A percentile compares a stretch with the other conserved stretches of the same genome.
Conservation (phyloP, 1,140 invertebrate genomes). For the Caenorhabditis inopinata region DNA sequence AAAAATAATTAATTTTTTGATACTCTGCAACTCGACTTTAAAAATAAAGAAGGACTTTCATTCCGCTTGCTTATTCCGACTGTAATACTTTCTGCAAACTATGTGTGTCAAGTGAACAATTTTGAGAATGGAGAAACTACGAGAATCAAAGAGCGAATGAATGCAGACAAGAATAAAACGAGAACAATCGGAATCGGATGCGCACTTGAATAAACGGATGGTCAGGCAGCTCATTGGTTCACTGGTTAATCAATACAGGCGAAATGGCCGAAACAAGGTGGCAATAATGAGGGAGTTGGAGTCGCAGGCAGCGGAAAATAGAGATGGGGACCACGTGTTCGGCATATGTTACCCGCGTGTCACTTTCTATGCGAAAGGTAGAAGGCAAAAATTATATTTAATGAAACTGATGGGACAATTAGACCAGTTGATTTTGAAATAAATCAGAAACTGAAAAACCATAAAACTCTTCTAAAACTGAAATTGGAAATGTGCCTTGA, state of each 20-base stretch:
- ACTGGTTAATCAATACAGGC: neutral
- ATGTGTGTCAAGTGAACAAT: conserved; percentile 27
- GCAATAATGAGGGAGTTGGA: neutral
- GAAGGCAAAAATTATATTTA: neutral
- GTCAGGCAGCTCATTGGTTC: neutral
- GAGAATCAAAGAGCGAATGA: neutral
- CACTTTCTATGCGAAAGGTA: neutral
- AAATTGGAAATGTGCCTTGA: too few species aligned
- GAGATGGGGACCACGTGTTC: neutral
- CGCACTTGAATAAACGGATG: conserved; percentile 22
- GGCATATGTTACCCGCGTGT: too few species aligned
- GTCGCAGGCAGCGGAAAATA: neutral
- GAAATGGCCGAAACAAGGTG: neutral
- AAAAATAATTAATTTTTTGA: too few species aligned
- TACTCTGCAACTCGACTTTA: too few species aligned
- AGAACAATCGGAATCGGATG: neutral
- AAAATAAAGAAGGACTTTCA: too few species aligned
- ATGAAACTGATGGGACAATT: too few species aligned
- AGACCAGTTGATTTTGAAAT: too few species aligned
- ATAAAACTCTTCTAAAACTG: too few species aligned
- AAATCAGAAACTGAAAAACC: too few species aligned
- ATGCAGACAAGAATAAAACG: neutral
- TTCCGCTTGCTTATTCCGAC: too few species aligned
- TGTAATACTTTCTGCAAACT: neutral
- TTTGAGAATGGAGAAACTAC: too few species aligned